Percentiles rank a stretch among this genome's conserved stretches.
phyloP scores from a whole-genome alignment of 2,797 vertebrate species.

The Coranthus polyacanthus region DNA sequence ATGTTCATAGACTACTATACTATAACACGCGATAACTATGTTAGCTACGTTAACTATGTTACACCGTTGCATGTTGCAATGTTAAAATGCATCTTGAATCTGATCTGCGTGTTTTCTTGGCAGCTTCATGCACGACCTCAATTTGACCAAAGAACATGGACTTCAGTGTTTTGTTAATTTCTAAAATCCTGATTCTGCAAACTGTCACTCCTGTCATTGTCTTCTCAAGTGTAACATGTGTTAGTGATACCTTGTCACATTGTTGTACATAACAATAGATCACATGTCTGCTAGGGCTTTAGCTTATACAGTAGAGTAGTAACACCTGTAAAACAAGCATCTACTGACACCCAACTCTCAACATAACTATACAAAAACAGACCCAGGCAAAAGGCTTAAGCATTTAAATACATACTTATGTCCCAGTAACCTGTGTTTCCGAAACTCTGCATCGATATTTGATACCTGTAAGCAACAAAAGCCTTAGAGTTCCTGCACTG shows the following conservation, averaged over 20 bases:
- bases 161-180: background rate
- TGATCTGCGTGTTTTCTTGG: background rate
- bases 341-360: slow-evolving; percentile 56
- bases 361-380: slow-evolving; percentile 31
- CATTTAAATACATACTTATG: slow-evolving; percentile 59
- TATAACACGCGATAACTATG: too few relatives aligned
- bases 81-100: background rate
- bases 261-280: slow-evolving; percentile 64
- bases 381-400: slow-evolving; percentile 51
- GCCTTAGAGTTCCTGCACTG: slow-evolving; percentile 50
- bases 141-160: background rate
- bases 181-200: slow-evolving; percentile 11
- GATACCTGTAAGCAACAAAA: slow-evolving; percentile 71
- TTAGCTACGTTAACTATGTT: too few relatives aligned
- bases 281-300: slow-evolving; percentile 45
- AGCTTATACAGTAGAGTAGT: slow-evolving; percentile 59
- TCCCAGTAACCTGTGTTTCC: slow-evolving; percentile 62
- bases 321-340: slow-evolving; percentile 72
- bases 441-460: slow-evolving; percentile 57
- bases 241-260: slow-evolving; percentile 58
- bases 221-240: slow-evolving; percentile 39
- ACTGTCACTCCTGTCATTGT: slow-evolving; percentile 31
- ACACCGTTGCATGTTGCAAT: background rate
- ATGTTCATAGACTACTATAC: too few relatives aligned
- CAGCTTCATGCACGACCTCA: slow-evolving; percentile 9